Percentiles rank a stretch among this genome's conserved stretches.
phyloP scores from a whole-genome alignment of 2,888 invertebrate species.

The Noctua fimbriata region DNA sequence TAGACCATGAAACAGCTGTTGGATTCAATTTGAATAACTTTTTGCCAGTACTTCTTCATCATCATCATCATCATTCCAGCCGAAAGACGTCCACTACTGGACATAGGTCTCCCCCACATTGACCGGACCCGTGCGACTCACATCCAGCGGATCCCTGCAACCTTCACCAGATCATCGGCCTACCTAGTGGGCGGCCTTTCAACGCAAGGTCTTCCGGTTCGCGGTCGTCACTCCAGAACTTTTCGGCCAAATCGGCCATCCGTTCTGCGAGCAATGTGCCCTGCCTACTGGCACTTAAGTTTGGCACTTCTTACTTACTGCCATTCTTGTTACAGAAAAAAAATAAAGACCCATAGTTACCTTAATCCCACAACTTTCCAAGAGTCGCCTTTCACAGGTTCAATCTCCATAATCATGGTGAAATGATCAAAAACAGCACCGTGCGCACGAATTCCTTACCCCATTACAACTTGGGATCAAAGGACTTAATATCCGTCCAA shows the following conservation, averaged over 20 bases:
- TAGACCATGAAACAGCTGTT: background rate
- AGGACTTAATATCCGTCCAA: constrained; percentile 9
- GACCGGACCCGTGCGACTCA: no score
- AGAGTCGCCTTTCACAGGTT: constrained; percentile 6
- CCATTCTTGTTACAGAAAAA: background rate
- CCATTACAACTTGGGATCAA: constrained; percentile 36
- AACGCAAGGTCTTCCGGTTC: no score
- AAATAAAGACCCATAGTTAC: constrained; percentile 27
- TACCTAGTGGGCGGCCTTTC: no score
- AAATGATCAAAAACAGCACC: constrained; percentile 1
- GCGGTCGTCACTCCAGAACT: no score
- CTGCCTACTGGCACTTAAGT: no score
- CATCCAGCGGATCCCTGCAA: no score
- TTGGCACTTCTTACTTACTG: background rate
- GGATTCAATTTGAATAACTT: background rate
- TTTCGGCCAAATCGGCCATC: no score
- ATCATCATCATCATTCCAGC: no score
- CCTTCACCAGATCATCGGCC: no score
- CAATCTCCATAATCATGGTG: constrained; percentile 25
- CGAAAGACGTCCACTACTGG: no score
- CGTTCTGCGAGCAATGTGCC: no score
- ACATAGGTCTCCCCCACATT: no score
- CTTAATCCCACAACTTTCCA: constrained; percentile 39
- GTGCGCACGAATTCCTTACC: constrained; percentile 22
- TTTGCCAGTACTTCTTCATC: background rate